Base-by-base conservation (phyloP, 2,888 invertebrate genomes). In the Ypsolopha scabrella region DNA sequence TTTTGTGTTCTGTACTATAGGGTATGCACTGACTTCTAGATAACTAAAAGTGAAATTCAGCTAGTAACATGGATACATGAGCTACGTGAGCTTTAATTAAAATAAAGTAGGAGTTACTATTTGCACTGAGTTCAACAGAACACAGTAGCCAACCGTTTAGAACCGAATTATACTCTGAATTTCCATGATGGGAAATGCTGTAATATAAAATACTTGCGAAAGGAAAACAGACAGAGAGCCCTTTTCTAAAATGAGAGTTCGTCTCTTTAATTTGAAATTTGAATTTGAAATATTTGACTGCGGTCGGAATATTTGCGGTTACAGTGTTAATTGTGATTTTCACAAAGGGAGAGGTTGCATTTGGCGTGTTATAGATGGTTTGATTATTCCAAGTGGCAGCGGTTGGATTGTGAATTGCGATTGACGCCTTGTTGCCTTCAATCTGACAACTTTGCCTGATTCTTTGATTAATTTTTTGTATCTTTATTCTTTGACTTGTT, bases 81-180 rank as follows among this genome's bases (percentile, higher is more conserved):
- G 33, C 24, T 35, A 43, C 48, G 51, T 51, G 39, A 50, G 50
- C 44, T 43, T 53, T 55, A 57, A 58, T 57, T 56, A 59, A 59
- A 57, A 57, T 56, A 55, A 56, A 57, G 56, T 57, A 47, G 50
- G 14, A 34, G 37, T 9, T 36, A 44, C 41, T 10, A 11, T 37
- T 39, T 34, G 6, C 34, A 45, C 24, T 34, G 3, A 45, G 33
- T 33, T 6, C 8, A n/a, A 11, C 10, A 33, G 41, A 41, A 4
- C 24, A 24, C 4, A 24, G 24, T 24, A 24, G 39, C 10, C 39
- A 6, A 39, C 39, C 39, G 39, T 39, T 39, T 39, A 39, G 11
- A 10, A 39, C 2, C 24, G 24, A 24, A 24, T 24, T 24, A 24
- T 24, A 3, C 4, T 24, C 24, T 24, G 2, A 24, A 24, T 24